Evolutionary conservation across 2,113 vertebrate genomes (phyloP), one percentile per base, ranked within the genome.

Genomic region (Ia io): DNA sequence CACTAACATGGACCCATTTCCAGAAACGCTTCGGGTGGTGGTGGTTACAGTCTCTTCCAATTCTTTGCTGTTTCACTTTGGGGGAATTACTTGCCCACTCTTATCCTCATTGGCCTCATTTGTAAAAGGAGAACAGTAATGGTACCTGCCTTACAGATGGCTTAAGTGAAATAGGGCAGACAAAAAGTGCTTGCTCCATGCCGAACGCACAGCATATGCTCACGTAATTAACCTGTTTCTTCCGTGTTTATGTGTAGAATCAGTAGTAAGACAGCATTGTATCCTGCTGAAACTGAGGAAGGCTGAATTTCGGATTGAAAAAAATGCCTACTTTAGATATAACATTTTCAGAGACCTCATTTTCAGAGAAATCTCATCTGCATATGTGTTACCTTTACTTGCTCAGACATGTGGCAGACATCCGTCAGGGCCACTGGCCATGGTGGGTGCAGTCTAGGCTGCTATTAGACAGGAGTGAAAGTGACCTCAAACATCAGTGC

Each of bases 401-500:
- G 59, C 28, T 30, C 35, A 35, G 85, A 44, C 49, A 2, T 42
- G 59, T 5, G 17, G 17, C 17, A 76, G 76, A 6, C 30, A 37
- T 40, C 44, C 1, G 11, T 18, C 69, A 32, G 61, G 47, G 11
- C 44, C 12, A 32, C 17, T 51, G 73, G 84, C 30, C 12, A 2
- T 13, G 44, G 56, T 10, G 25, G 32, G 10, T 16, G 47, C 78
- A 9, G 10, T n/a, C 6, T 3, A 25, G n/a, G 5, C 59, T n/a
- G 23, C 25, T 25, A 2, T 23, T 5, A 30, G 74, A 10, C 13
- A 11, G 1, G 7, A 37, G 59, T 14, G 16, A 4, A 4, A 5
- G 23, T 3, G 10, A 4, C 5, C 30, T 1, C 10, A 35, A 3
- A 22, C 20, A 3, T 13, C 53, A 5, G 79, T 7, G 6, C 22